These are phyloP conservation scores for Agrotis puta DNA, from an alignment of 2,888 invertebrate species.

Conservation along the genomic window DNA sequence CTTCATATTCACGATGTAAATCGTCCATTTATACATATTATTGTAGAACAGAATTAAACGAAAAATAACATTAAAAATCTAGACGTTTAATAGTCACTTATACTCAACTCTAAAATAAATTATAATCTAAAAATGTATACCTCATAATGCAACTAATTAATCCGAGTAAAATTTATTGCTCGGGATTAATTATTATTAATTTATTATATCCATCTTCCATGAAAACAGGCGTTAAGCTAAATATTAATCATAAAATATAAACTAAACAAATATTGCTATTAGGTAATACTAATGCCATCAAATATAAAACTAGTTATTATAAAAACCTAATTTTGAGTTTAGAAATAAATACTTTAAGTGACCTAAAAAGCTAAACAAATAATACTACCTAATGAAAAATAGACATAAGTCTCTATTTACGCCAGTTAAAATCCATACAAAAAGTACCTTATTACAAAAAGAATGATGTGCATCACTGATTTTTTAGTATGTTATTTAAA, in stretches of 20 bases:
- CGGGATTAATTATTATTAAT: neutral
- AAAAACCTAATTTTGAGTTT: too few relatives aligned
- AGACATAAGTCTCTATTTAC: too few relatives aligned
- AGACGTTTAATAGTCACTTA: slow-evolving; percentile 35
- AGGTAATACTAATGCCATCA: neutral
- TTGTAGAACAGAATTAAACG: slow-evolving; percentile 61
- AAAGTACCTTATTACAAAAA: too few relatives aligned
- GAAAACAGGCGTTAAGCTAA: neutral
- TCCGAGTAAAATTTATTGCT: slow-evolving; percentile 3
- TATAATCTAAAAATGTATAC: slow-evolving; percentile 18
- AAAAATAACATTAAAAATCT: slow-evolving; percentile 13
- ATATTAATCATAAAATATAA: slow-evolving; percentile 7
- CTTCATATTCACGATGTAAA: slow-evolving; percentile 75
- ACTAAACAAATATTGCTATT: slow-evolving; percentile 25
- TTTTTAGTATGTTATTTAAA: too few relatives aligned
- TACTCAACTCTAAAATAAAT: slow-evolving; percentile 35
- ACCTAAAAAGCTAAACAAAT: slow-evolving; percentile 19
- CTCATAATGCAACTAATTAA: slow-evolving; percentile 4
- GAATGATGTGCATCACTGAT: too few relatives aligned
- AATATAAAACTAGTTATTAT: too few relatives aligned
- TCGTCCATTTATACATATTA: slow-evolving; percentile 71
- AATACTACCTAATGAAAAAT: neutral
- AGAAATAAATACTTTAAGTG: neutral
- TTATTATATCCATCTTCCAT: too few relatives aligned
- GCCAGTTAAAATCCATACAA: too few relatives aligned